Evolutionary conservation across 2,888 invertebrate genomes (phyloP).

Genomic region (Baronia brevicornis): DNA sequence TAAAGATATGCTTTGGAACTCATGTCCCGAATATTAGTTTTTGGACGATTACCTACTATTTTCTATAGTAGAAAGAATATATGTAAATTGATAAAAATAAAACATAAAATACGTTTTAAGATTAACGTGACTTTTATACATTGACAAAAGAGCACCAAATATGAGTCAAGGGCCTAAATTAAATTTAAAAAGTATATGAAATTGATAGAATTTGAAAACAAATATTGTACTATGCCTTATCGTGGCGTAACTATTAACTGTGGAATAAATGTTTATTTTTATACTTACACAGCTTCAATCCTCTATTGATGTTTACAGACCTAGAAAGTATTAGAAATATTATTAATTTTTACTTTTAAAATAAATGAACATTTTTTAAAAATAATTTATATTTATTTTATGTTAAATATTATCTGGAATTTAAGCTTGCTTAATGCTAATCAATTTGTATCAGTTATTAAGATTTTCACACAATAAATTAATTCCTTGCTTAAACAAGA

Average conservation of each 20-base stretch:
- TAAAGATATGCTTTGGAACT: too few relatives aligned
- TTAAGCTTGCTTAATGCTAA: background rate
- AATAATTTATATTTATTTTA: background rate
- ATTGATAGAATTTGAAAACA: too few relatives aligned
- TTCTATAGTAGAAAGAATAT: too few relatives aligned
- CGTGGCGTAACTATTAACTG: background rate
- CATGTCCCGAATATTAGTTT: too few relatives aligned
- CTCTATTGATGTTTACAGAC: constrained; percentile 57
- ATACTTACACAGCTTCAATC: constrained; percentile 40
- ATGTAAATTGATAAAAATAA: too few relatives aligned
- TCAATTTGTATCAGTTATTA: background rate
- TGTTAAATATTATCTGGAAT: background rate
- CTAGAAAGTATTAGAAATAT: constrained; percentile 44
- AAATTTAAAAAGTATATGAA: too few relatives aligned
- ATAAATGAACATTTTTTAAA: background rate
- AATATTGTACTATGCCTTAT: background rate
- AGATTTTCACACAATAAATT: constrained; percentile 6
- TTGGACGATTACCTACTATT: too few relatives aligned
- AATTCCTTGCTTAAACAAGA: too few relatives aligned
- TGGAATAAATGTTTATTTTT: background rate
- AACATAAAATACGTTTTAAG: too few relatives aligned
- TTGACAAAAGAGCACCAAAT: too few relatives aligned
- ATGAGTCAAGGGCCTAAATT: too few relatives aligned
- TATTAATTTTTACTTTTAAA: constrained; percentile 13
- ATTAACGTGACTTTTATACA: too few relatives aligned